Evolutionary conservation across 1,140 invertebrate genomes (phyloP).

Genomic region (Drosophila kikkawai): DNA sequence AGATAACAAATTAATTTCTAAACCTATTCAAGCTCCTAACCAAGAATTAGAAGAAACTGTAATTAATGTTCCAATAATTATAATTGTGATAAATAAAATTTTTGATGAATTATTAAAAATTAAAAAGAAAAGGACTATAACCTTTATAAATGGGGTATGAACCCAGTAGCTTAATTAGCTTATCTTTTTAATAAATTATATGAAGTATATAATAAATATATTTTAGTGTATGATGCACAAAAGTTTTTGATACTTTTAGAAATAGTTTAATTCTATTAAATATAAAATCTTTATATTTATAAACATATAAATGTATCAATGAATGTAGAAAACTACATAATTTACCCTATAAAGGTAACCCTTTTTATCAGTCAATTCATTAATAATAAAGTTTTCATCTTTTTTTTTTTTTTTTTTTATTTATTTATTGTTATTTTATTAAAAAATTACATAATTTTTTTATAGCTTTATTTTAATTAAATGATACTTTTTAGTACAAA

Average conservation of each 20-base stretch:
- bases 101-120: slow-evolving; percentile 84
- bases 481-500: not conserved
- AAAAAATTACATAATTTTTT: slow-evolving; percentile 21
- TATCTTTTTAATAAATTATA: slow-evolving; percentile 85
- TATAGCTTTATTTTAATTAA: slow-evolving; percentile 21
- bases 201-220: slow-evolving; percentile 6
- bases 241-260: slow-evolving; percentile 86
- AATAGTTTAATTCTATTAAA: slow-evolving; percentile 86
- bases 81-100: slow-evolving; percentile 85
- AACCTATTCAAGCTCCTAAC: slow-evolving; percentile 86
- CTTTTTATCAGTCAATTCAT: slow-evolving; percentile 86
- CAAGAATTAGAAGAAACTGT: slow-evolving; percentile 86
- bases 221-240: slow-evolving; percentile 86
- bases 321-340: slow-evolving; percentile 50
- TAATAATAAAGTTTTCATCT: slow-evolving; percentile 49
- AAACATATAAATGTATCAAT: slow-evolving; percentile 35
- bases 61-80: slow-evolving; percentile 86
- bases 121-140: slow-evolving; percentile 85
- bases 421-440: slow-evolving; percentile 46
- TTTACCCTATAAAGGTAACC: slow-evolving; percentile 87
- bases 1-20: slow-evolving; percentile 87
- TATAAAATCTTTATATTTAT: slow-evolving; percentile 65
- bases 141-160: slow-evolving; percentile 86
- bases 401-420: slow-evolving; percentile 65
- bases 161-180: slow-evolving; percentile 86